Evolutionary conservation across 2,797 vertebrate genomes (phyloP).

Genomic region (Synaphobranchus kaupii): DNA sequence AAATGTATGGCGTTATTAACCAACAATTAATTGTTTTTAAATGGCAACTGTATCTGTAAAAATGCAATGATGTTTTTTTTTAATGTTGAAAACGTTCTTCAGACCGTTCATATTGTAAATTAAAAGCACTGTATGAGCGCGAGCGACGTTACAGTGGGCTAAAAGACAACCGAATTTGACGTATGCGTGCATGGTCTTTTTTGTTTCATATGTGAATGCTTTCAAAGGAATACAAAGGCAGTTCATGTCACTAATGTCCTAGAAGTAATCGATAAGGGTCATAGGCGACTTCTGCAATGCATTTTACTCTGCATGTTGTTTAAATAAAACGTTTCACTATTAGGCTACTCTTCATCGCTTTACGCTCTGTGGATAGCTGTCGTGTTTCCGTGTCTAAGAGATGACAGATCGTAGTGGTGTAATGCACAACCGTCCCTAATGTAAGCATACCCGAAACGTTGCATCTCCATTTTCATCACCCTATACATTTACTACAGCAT

Average conservation of each 20-base stretch:
- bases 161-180: background rate
- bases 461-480: constrained; percentile 15
- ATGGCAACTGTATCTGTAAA: background rate
- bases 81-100: background rate
- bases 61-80: background rate
- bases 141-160: too few species aligned
- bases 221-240: background rate
- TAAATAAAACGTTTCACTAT: constrained; percentile 3
- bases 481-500: constrained; percentile 33
- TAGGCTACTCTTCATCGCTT: background rate
- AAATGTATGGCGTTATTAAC: background rate
- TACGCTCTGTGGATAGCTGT: background rate
- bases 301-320: background rate
- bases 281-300: background rate
- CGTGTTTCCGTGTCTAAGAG: background rate
- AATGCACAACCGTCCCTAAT: background rate
- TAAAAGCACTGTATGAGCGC: background rate
- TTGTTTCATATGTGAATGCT: constrained; percentile 5
- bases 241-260: background rate
- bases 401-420: constrained; percentile 17
- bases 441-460: background rate
- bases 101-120: background rate
- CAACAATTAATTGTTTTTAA: background rate
- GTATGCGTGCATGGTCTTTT: background rate
- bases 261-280: background rate